Percentiles rank a stretch among this genome's conserved stretches.
Conservation (phyloP, 2,113 vertebrate species). For the Caracal caracal region DNA sequence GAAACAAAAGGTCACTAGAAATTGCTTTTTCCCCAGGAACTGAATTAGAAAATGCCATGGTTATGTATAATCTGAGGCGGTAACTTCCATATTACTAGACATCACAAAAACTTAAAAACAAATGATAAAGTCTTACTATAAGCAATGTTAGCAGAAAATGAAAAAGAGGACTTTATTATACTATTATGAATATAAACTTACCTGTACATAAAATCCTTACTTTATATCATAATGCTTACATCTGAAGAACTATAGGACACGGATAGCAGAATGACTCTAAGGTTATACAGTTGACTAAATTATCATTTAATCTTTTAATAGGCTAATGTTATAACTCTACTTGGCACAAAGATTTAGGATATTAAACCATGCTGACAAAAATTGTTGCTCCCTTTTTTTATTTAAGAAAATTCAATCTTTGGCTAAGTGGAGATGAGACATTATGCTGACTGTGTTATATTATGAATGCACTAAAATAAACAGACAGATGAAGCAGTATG, state of each 20-base stretch:
- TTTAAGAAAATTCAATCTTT: slow-evolving; percentile 74
- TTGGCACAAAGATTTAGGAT: background rate
- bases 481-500: slow-evolving; percentile 97
- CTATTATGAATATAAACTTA: slow-evolving; percentile 62
- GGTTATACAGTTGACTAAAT: background rate
- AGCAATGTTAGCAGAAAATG: slow-evolving; percentile 32
- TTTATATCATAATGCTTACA: slow-evolving; percentile 48
- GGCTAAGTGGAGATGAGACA: slow-evolving; percentile 91
- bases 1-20: background rate
- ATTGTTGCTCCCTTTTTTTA: slow-evolving; percentile 77
- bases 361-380: slow-evolving; percentile 82
- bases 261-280: slow-evolving; percentile 48
- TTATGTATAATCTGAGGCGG: background rate
- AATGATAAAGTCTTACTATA: background rate
- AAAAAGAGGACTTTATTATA: slow-evolving; percentile 1
- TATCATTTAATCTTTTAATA: slow-evolving; percentile 26
- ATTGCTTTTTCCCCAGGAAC: slow-evolving; percentile 27
- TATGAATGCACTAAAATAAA: slow-evolving; percentile 96
- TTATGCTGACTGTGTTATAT: slow-evolving; percentile 92
- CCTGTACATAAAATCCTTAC: slow-evolving; percentile 50
- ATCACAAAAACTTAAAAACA: background rate
- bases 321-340: background rate
- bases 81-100: background rate
- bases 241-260: slow-evolving; percentile 51
- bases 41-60: background rate